Evolutionary conservation across 2,113 vertebrate genomes (phyloP), one percentile per base, ranked within the genome.

Genomic region (Callopanchax toddi): DNA sequence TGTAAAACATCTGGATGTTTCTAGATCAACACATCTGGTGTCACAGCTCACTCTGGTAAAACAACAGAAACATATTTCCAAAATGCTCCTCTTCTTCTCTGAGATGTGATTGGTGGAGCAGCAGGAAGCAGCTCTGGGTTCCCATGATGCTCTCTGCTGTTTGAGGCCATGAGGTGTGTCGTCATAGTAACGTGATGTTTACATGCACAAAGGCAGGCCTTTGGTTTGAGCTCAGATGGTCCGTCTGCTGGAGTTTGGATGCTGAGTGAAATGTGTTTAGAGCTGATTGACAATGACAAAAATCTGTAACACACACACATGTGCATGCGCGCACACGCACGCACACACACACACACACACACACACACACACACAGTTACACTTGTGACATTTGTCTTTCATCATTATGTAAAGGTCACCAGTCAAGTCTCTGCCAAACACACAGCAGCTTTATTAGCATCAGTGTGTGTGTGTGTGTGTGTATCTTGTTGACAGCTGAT

Each of bases 391-490:
- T 76, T 71, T 76, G 71, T 76, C 67, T 75, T 80, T 75, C 72
- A 80, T 75, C 71, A 76, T 71, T 67, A 75, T 67, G 67, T 59
- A 80, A 75, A 80, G 78, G 72, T 79, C 77, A 79, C 71, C 26
- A 42, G 5, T 17, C 45, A 21, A 16, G 48, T 54, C 43, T 25
- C 63, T 46, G 46, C 18, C 72, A 75, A 76, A 76, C 74, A 70
- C 49, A 71, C 49, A 29, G 67, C 60, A 44, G 48, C 56, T 67
- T 74, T 75, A 79, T 75, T 79, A 74, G 71, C 66, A 70, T 73
- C 54, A 60, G 29, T 51, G 58, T 68, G 58, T 58, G 60, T 50
- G 53, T 39, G 22, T 23, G 61, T 40, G 29, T 18, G 74, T 36
- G 59, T 43, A 34, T 26, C 22, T 48, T 21, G n/a, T 44, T 42